Conservation (phyloP, 2,113 vertebrate species). For the Cryptomyrus ogoouensis region DNA sequence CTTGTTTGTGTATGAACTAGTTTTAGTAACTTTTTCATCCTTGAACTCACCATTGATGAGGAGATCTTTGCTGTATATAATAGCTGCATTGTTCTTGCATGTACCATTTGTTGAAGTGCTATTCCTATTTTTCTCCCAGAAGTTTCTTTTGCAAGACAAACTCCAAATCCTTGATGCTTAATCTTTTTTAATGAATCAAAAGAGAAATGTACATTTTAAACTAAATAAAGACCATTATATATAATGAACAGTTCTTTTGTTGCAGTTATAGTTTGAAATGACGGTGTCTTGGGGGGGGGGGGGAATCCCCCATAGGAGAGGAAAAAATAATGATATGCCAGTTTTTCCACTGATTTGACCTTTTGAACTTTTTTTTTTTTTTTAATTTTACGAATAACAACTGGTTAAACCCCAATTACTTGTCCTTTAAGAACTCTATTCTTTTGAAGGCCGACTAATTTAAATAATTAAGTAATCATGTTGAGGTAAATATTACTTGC, state of each 20-base stretch:
- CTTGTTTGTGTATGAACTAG: constrained; percentile 39
- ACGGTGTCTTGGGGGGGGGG: neutral
- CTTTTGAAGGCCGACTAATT: neutral
- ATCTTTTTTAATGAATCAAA: constrained; percentile 65
- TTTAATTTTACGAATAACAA: neutral
- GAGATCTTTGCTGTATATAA: constrained; percentile 62
- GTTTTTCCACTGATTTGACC: neutral
- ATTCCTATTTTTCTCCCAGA: constrained; percentile 47
- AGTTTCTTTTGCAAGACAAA: constrained; percentile 45
- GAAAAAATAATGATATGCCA: neutral
- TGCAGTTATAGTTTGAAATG: neutral
- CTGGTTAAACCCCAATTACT: neutral
- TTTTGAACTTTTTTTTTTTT: too few relatives aligned
- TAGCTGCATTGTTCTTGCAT: constrained; percentile 50
- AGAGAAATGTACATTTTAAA: constrained; percentile 61
- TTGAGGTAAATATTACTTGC: neutral
- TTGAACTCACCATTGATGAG: constrained; percentile 35
- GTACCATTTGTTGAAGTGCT: constrained; percentile 50
- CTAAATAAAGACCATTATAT: constrained; percentile 61
- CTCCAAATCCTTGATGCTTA: constrained; percentile 57
- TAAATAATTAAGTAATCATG: neutral
- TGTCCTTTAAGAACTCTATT: neutral
- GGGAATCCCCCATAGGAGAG: too few relatives aligned
- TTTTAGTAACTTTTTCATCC: constrained; percentile 52
- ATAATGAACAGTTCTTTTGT: neutral